These are phyloP conservation scores for Homarus americanus DNA, from an alignment of 1,140 invertebrate species.

Conservation along the genomic window DNA sequence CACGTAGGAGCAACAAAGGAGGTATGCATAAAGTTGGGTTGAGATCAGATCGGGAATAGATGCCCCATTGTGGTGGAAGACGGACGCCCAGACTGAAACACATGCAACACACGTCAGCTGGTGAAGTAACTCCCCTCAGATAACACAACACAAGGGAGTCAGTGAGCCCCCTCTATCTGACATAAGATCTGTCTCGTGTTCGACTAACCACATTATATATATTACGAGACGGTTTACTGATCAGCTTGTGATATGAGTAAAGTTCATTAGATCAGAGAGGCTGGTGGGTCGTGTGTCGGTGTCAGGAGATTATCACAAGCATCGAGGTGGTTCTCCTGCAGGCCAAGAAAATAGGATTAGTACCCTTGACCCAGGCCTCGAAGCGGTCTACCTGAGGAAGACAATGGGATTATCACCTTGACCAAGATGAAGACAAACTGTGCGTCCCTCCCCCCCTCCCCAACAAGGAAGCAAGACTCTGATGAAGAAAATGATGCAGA, in stretches of 20 bases:
- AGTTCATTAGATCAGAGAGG: not conserved
- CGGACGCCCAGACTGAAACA: not conserved
- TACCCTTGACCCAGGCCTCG: not conserved
- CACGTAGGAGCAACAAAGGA: not conserved
- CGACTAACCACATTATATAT: not conserved
- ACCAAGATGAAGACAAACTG: not conserved
- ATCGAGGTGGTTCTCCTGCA: not conserved
- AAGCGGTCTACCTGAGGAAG: not conserved
- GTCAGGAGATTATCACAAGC: not conserved
- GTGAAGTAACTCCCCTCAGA: too few species aligned
- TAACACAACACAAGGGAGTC: too few species aligned
- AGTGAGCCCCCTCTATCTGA: not conserved
- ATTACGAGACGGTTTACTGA: not conserved
- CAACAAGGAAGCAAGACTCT: too few species aligned
- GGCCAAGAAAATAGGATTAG: not conserved
- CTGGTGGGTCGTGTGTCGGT: not conserved
- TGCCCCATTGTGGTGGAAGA: not conserved
- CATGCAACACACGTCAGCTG: too few species aligned
- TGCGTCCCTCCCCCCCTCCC: not conserved
- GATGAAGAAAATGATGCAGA: too few species aligned
- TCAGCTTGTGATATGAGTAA: not conserved
- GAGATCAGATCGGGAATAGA: not conserved
- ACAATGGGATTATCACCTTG: not conserved
- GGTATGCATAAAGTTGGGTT: not conserved
- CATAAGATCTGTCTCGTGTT: not conserved